Base-by-base conservation (phyloP, 2,113 vertebrate genomes). In the Carassius auratus region DNA sequence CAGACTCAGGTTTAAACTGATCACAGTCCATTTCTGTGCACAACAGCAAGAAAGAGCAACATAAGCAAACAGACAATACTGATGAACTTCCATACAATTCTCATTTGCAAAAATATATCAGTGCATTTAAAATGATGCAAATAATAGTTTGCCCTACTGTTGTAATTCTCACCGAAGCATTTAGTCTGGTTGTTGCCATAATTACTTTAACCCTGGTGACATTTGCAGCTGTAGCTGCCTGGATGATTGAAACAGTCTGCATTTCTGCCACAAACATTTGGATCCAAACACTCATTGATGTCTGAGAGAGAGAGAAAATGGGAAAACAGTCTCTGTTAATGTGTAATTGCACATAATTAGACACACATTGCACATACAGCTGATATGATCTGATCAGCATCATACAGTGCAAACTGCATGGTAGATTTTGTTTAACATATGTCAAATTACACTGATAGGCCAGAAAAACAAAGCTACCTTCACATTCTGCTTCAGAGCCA, bases 151-250 rank as follows among this genome's bases (percentile, higher is more conserved):
- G 45, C 2, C 45, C 45, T 3, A 48, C 68, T 21, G 68, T 8
- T 48, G 0, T 21, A 19, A 57, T 19, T 4, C 91, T 90, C 82
- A 95, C 95, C 62, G 88, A 90, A 90, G 76, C 95, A 95, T 13
- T 66, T 87, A 3, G 85, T 91, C 50, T 61, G 85, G 38, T 89
- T 1, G 0, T 76, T 87, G 33, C 89, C 90, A 14, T 92, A 94
- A 85, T 90, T 94, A 73, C 90, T 94, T 91, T 88, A 92, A 78
- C 93, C 94, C 19, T 73, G 1, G 12, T 10, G 1, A 82, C 95
- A 95, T 0, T 4, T 30, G 75, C 95, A 95, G 80, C 5, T 52
- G 85, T 92, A 95, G 81, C 91, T 90, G 30, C 94, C 93, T 0
- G 75, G 0, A 1, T 13, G 0, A 75, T 95, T 95, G 17, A 0